Percentiles rank a stretch among this genome's conserved stretches.
Evolutionary conservation across 2,888 invertebrate species (phyloP).

Genomic region (Ichneumoninae sp.): DNA sequence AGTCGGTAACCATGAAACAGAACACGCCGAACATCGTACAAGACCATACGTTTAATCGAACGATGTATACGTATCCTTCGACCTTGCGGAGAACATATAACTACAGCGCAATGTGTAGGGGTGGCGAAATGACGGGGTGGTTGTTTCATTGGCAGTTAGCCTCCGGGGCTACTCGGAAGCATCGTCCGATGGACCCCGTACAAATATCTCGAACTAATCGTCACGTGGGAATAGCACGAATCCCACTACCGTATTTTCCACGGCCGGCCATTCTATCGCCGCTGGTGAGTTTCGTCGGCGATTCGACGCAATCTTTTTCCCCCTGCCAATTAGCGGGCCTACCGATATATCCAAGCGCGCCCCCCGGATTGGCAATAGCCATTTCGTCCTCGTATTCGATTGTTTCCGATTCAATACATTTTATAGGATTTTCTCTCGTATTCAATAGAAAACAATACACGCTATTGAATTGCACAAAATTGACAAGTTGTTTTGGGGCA

Average conservation of each 20-base stretch:
- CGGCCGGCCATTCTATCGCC: slow-evolving; percentile 51
- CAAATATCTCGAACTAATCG: slow-evolving; percentile 70
- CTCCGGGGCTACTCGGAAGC: slow-evolving; percentile 65
- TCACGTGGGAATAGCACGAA: slow-evolving; percentile 64
- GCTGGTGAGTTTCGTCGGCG: slow-evolving; percentile 58
- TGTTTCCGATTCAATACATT: slow-evolving; percentile 14
- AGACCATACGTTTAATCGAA: slow-evolving; percentile 78
- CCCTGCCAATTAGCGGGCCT: slow-evolving; percentile 53
- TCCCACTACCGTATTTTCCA: slow-evolving; percentile 39
- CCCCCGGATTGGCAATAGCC: slow-evolving; percentile 39
- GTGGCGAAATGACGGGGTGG: slow-evolving; percentile 71
- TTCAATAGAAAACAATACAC: background rate
- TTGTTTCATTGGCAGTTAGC: slow-evolving; percentile 79
- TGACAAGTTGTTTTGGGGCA: background rate
- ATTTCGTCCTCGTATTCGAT: slow-evolving; percentile 15
- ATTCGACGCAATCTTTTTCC: slow-evolving; percentile 63
- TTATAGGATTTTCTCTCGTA: background rate
- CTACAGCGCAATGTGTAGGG: slow-evolving; percentile 61
- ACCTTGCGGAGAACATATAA: slow-evolving; percentile 55
- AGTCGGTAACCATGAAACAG: slow-evolving; percentile 61
- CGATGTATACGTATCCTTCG: slow-evolving; percentile 71
- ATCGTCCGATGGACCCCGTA: slow-evolving; percentile 72
- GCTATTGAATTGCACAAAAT: too few species aligned
- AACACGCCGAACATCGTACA: slow-evolving; percentile 52
- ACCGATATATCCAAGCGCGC: slow-evolving; percentile 12